Evolutionary conservation across 2,888 invertebrate genomes (phyloP).

Genomic region (Physocephala rufipes): DNA sequence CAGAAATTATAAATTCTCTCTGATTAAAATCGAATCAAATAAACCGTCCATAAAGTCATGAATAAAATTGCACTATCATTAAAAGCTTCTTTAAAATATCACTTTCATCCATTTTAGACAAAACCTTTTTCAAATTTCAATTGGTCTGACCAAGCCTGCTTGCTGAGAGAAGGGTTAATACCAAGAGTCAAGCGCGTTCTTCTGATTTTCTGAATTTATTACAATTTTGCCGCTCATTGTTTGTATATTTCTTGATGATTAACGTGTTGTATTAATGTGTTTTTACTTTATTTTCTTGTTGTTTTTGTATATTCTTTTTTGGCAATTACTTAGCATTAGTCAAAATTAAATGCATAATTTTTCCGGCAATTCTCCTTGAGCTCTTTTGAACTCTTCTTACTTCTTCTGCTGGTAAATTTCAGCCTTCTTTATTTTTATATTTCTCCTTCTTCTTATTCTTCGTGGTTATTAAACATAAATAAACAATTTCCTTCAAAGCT

Average conservation of each 20-base stretch:
- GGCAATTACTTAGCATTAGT: constrained; percentile 26
- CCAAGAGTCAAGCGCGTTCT: constrained; percentile 6
- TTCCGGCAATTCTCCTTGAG: constrained; percentile 9
- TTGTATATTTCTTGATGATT: too few species aligned
- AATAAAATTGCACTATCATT: too few species aligned
- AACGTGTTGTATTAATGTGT: not conserved
- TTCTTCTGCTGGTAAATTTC: not conserved
- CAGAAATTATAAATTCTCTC: too few species aligned
- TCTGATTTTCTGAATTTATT: not conserved
- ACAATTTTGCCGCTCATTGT: not conserved
- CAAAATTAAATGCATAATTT: constrained; percentile 23
- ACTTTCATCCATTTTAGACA: too few species aligned
- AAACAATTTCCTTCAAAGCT: not conserved
- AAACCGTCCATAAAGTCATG: too few species aligned
- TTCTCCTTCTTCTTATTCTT: not conserved
- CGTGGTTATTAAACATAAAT: not conserved
- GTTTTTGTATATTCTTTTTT: constrained; percentile 1
- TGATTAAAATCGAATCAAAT: too few species aligned
- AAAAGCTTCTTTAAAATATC: too few species aligned
- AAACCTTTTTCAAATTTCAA: too few species aligned
- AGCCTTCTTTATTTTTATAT: not conserved
- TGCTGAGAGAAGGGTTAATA: too few species aligned
- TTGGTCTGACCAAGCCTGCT: too few species aligned
- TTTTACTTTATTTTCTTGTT: not conserved
- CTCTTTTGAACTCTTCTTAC: not conserved